Evolutionary conservation across 2,888 invertebrate species (phyloP).

Genomic region (Siphlonurus alternatus): DNA sequence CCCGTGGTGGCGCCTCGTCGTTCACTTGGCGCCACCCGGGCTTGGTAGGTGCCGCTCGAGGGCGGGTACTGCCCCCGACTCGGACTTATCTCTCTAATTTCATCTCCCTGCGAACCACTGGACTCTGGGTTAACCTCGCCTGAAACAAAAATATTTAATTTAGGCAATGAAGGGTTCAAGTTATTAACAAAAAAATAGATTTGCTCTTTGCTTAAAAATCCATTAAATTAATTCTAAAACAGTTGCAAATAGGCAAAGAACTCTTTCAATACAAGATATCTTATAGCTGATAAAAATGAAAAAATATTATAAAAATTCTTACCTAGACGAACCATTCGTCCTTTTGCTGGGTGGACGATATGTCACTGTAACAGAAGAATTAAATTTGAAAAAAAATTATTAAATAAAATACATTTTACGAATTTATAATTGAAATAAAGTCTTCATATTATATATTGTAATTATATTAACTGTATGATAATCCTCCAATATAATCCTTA

Average conservation of each 20-base stretch:
- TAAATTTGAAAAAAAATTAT: background rate
- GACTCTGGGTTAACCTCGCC: background rate
- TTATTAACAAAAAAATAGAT: background rate
- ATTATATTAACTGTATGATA: no score
- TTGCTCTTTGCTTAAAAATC: background rate
- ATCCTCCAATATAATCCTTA: no score
- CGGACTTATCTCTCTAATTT: background rate
- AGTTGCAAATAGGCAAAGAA: background rate
- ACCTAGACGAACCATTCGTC: conserved; percentile 83
- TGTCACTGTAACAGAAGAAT: conserved; percentile 26
- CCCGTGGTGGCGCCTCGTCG: background rate
- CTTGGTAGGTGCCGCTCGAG: background rate
- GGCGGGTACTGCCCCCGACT: background rate
- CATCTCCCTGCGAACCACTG: background rate
- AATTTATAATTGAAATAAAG: no score
- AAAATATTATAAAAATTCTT: conserved; percentile 20
- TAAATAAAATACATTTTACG: background rate
- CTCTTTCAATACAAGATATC: no score
- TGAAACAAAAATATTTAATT: background rate
- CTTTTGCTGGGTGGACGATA: conserved; percentile 50
- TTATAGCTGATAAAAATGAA: no score
- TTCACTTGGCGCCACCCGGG: background rate
- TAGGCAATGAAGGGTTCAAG: background rate
- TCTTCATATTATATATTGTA: no score
- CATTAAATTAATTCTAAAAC: background rate